Percentiles rank a stretch among this genome's conserved stretches.
Conservation (phyloP, 2,888 invertebrate species). For the Oscheius myriophilus region DNA sequence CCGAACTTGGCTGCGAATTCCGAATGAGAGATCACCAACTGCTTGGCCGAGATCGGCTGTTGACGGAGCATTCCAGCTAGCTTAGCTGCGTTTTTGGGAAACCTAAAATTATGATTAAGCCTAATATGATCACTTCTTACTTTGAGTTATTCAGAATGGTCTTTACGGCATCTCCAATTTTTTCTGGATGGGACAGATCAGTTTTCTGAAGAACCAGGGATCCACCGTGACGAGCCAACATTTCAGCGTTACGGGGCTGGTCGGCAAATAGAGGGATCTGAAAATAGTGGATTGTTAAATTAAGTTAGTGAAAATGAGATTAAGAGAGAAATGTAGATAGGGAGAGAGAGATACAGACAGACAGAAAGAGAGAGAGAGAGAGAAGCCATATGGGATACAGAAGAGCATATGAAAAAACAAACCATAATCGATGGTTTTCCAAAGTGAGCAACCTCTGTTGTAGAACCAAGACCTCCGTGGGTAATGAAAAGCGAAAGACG, state of each 20-base stretch:
- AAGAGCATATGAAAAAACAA: neutral
- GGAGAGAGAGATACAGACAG: too few relatives aligned
- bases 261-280: conserved; percentile 41
- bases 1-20: conserved; percentile 34
- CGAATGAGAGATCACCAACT: conserved; percentile 7
- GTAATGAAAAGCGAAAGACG: conserved; percentile 25
- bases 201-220: conserved; percentile 39
- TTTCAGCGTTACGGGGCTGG: conserved; percentile 45
- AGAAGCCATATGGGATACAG: too few relatives aligned
- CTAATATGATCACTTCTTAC: conserved; percentile 15
- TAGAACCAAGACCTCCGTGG: conserved; percentile 26
- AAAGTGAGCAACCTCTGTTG: conserved; percentile 14
- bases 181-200: conserved; percentile 34
- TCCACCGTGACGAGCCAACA: conserved; percentile 42
- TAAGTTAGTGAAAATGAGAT: neutral
- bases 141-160: neutral
- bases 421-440: conserved; percentile 29
- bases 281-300: neutral
- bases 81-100: neutral
- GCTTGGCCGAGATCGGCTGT: conserved; percentile 12
- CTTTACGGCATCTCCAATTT: neutral
- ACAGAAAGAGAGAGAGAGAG: too few relatives aligned
- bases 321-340: too few relatives aligned
- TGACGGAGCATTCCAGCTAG: neutral
- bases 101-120: neutral